Evolutionary conservation across 2,888 invertebrate genomes (phyloP), one percentile per base, ranked within the genome.

Genomic region (Platycheirus albimanus): DNA sequence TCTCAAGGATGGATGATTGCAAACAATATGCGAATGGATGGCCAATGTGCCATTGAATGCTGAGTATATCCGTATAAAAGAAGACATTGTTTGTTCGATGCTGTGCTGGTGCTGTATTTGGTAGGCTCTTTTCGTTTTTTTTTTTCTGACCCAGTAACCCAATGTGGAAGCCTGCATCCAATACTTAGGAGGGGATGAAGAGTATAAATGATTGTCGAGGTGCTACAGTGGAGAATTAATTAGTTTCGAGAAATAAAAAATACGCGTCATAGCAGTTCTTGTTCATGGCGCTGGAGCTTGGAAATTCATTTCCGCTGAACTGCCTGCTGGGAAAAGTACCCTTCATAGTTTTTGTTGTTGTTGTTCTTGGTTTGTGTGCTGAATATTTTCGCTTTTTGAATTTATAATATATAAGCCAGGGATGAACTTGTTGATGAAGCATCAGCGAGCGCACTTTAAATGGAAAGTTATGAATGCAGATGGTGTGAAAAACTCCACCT

Each of bases 131-230:
- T 41, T 28, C 20, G n/a, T n/a, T n/a, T n/a, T 58, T 41, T 24
- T 13, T 56, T 49, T 24, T 64, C 17, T 81, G 78, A 83, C 83
- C 83, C 66, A 78, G 64, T 74, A 69, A 78, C 78, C 83, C 67
- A 51, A 10, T 77, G 63, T 28, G n/a, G 43, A 71, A 49, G n/a
- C n/a, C 20, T 30, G 30, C 49, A 52, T 33, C 41, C 47, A 11
- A n/a, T 15, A 24, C 17, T 38, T 13, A 36, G 19, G 43, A 24
- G 36, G 30, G 36, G n/a, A 19, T 41, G 52, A 66, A 24, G 36
- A 20, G 36, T 8, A 19, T 41, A 45, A 66, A 24, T 13, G 10
- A 63, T 58, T 66, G 61, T 45, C 43, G 58, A 71, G 70, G 47
- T 61, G 38, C 30, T 76, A 11, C 15, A 28, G 20, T 24, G 43